phyloP scores from a whole-genome alignment of 2,888 invertebrate species.

The Acanthosepion lycidas region DNA sequence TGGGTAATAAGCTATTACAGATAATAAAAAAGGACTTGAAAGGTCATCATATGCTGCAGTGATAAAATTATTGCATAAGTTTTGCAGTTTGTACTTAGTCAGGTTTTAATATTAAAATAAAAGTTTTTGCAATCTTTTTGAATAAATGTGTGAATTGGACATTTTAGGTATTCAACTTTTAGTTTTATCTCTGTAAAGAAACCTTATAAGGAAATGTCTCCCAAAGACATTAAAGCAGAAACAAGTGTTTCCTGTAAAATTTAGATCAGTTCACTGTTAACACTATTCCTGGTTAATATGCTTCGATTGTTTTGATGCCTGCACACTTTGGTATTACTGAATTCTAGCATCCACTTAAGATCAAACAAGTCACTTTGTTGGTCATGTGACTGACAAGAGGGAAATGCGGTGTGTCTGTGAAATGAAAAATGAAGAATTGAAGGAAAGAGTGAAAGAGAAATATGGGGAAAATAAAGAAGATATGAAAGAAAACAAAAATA shows the following conservation, averaged over 20 bases:
- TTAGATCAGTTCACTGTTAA: neutral
- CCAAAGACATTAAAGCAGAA: too few species aligned
- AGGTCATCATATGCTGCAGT: too few species aligned
- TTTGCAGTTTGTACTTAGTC: too few species aligned
- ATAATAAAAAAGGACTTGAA: too few species aligned
- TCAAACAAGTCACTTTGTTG: conserved; percentile 2
- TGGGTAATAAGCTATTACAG: too few species aligned
- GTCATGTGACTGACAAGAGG: neutral
- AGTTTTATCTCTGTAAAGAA: too few species aligned
- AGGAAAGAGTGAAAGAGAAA: neutral
- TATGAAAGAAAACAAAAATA: neutral
- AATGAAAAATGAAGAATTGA: neutral
- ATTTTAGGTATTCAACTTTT: too few species aligned
- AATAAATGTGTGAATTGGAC: too few species aligned
- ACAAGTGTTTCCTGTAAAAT: neutral
- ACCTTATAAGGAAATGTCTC: too few species aligned
- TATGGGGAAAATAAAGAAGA: neutral
- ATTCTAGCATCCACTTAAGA: neutral
- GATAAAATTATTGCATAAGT: too few species aligned
- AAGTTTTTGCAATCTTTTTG: too few species aligned
- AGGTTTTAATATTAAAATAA: too few species aligned
- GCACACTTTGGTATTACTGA: neutral
- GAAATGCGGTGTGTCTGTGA: neutral
- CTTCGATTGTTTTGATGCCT: neutral
- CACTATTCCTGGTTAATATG: neutral